A percentile compares a stretch with the other conserved stretches of the same genome.
Evolutionary conservation across 2,888 invertebrate genomes (phyloP).

Genomic region (Barypeithes pellucidus): DNA sequence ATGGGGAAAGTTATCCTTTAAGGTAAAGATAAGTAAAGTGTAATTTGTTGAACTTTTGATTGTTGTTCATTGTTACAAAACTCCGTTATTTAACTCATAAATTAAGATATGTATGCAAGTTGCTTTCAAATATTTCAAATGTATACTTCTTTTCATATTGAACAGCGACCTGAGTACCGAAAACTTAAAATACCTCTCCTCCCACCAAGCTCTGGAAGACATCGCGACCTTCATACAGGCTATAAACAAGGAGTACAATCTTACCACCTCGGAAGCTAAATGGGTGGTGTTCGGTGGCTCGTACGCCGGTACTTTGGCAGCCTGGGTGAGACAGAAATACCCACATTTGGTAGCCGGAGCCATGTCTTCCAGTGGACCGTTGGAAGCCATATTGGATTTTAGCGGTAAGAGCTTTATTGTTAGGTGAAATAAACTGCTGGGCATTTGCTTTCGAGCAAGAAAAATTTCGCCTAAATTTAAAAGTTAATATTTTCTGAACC

Average conservation of each 20-base stretch:
- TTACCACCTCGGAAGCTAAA: constrained; percentile 76
- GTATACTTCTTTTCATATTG: too few relatives aligned
- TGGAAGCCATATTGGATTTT: constrained; percentile 90
- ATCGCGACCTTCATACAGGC: constrained; percentile 85
- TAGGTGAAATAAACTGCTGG: too few relatives aligned
- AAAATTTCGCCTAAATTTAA: too few relatives aligned
- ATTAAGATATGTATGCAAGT: too few relatives aligned
- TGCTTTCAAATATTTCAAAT: too few relatives aligned
- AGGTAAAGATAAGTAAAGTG: constrained; percentile 22
- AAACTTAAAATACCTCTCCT: constrained; percentile 85
- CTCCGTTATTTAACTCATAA: too few relatives aligned
- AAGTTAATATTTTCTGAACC: too few relatives aligned
- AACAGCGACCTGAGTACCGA: constrained; percentile 84
- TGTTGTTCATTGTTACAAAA: too few relatives aligned
- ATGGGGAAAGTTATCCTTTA: constrained; percentile 92
- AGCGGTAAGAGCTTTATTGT: too few relatives aligned
- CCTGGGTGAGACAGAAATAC: constrained; percentile 92
- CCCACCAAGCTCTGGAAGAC: constrained; percentile 79
- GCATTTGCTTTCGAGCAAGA: too few relatives aligned
- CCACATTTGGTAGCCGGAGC: constrained; percentile 90
- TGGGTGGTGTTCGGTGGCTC: constrained; percentile 97
- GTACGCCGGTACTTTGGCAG: constrained; percentile 93
- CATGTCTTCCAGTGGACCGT: constrained; percentile 91
- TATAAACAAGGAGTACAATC: constrained; percentile 79
- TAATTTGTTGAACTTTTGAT: too few relatives aligned